Percentiles rank a stretch among this genome's conserved stretches.
These are phyloP conservation scores for Beaufortia kweichowensis DNA, from an alignment of 2,113 vertebrate genomes.

Conservation along the genomic window DNA sequence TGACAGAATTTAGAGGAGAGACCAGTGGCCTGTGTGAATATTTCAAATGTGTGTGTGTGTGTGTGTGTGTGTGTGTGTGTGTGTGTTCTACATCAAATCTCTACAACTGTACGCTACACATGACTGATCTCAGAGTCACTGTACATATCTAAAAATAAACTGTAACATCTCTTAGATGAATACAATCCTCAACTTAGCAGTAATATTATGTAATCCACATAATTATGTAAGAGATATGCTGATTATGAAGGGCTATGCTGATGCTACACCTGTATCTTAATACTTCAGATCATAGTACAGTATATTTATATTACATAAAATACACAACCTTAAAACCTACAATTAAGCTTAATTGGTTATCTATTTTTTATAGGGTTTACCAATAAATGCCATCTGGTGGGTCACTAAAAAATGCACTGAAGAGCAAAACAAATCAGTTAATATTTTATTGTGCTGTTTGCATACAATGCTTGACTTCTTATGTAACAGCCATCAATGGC, in stretches of 20 bases:
- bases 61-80: constrained; percentile 31
- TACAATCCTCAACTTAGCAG: neutral
- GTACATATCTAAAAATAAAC: constrained; percentile 14
- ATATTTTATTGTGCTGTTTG: too few species aligned
- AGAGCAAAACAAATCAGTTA: too few species aligned
- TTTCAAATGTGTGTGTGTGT: constrained; percentile 13
- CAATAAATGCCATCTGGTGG: too few species aligned
- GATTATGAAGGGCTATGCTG: too few species aligned
- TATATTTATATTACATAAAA: too few species aligned
- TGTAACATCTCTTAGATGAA: constrained; percentile 5
- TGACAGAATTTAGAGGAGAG: constrained; percentile 34
- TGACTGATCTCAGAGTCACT: constrained; percentile 4
- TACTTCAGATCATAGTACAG: too few species aligned
- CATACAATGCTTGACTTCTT: too few species aligned
- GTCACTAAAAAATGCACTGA: too few species aligned
- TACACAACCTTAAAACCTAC: neutral
- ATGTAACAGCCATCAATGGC: too few species aligned
- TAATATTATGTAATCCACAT: neutral
- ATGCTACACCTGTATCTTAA: too few species aligned
- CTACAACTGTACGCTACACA: neutral
- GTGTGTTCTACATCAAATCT: constrained; percentile 5
- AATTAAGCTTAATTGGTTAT: too few species aligned
- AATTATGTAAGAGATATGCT: neutral
- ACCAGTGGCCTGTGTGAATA: neutral
- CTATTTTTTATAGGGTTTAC: too few species aligned